Percentiles rank a stretch among this genome's conserved stretches.
Conservation (phyloP, 2,888 invertebrate genomes). For the Dryadula phaetusa region DNA sequence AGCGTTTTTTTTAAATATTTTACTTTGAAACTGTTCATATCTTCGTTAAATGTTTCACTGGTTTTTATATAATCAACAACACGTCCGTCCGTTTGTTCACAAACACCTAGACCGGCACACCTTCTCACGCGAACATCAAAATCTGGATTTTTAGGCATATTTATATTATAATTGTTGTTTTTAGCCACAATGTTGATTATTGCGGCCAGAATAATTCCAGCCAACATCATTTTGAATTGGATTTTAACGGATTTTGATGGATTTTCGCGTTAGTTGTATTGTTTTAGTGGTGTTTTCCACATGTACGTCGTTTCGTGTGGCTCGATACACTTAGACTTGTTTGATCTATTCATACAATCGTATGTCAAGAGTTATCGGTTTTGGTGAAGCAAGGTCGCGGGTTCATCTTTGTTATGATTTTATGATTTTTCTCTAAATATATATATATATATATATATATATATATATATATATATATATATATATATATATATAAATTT, state of each 20-base stretch:
- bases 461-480: no score
- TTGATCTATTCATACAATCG: neutral
- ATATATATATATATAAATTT: no score
- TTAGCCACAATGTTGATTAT: conserved; percentile 37
- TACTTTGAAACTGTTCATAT: neutral
- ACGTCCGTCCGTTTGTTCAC: neutral
- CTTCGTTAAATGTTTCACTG: neutral
- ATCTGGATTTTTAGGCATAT: conserved; percentile 26
- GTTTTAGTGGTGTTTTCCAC: neutral
- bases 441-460: no score
- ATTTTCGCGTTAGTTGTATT: neutral
- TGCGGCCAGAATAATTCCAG: conserved; percentile 20
- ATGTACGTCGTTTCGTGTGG: neutral
- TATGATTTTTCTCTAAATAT: neutral
- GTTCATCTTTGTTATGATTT: conserved; percentile 3
- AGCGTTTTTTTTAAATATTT: neutral
- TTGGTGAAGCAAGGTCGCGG: neutral
- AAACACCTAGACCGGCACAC: neutral
- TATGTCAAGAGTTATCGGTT: conserved; percentile 8
- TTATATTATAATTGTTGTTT: conserved; percentile 39
- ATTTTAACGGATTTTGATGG: neutral
- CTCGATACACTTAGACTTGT: neutral
- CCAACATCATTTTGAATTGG: conserved; percentile 31
- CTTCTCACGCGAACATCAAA: conserved; percentile 39
- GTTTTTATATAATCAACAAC: neutral